phyloP scores from a whole-genome alignment of 2,113 vertebrate genomes.

The Crotalus horridus region DNA sequence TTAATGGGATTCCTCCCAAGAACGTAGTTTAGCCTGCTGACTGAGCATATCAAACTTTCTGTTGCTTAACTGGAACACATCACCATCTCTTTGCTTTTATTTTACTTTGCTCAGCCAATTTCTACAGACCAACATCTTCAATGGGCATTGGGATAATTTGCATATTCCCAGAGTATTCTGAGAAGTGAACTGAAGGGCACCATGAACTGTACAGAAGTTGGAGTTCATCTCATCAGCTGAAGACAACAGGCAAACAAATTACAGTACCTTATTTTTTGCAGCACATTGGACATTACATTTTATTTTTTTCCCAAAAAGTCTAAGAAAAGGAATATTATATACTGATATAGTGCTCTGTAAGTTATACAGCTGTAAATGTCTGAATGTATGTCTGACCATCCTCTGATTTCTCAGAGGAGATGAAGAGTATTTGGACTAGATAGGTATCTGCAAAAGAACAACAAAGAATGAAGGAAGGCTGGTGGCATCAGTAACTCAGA shows the following conservation, averaged over 20 bases:
- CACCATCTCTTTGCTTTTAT: neutral
- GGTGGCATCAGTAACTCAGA: neutral
- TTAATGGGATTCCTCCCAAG: slow-evolving; percentile 2
- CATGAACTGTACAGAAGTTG: neutral
- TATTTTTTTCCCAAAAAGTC: neutral
- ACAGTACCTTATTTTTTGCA: neutral
- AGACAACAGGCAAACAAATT: neutral
- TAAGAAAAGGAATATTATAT: neutral
- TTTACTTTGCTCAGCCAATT: neutral
- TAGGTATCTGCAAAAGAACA: neutral
- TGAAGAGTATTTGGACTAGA: neutral
- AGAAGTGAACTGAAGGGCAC: neutral
- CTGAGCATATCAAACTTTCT: neutral
- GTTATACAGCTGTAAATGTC: neutral
- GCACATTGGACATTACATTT: neutral
- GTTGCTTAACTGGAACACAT: neutral
- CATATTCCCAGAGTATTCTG: neutral
- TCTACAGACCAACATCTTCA: neutral
- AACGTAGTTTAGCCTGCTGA: neutral
- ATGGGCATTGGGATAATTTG: neutral
- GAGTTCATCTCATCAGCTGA: neutral
- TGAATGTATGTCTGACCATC: neutral
- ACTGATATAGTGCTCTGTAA: neutral
- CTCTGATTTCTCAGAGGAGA: neutral
- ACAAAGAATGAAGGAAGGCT: neutral